Evolutionary conservation across 2,888 invertebrate genomes (phyloP).

Genomic region (Chloromyia formosa): DNA sequence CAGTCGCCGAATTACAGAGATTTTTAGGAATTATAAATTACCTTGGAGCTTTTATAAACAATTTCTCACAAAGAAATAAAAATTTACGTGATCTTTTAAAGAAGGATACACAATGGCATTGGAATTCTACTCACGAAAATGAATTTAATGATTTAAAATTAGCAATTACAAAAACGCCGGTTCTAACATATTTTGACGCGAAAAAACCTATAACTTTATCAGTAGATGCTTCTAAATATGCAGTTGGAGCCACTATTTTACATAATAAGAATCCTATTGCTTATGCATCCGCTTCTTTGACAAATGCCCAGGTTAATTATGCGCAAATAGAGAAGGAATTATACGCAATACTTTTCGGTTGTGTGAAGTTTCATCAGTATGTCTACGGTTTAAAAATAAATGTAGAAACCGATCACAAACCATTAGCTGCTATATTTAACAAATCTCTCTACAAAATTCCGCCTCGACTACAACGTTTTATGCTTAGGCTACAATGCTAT

Average conservation of each 20-base stretch:
- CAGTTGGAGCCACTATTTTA: slow-evolving; percentile 31
- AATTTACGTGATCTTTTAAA: slow-evolving; percentile 47
- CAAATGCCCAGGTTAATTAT: slow-evolving; percentile 46
- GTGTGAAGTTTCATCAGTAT: slow-evolving; percentile 55
- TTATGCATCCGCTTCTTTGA: slow-evolving; percentile 16
- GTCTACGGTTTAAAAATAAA: slow-evolving; percentile 52
- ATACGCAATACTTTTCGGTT: slow-evolving; percentile 55
- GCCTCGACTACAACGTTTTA: slow-evolving; percentile 54
- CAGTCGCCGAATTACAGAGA: slow-evolving; percentile 43
- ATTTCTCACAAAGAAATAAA: slow-evolving; percentile 3
- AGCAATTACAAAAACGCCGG: slow-evolving; percentile 42
- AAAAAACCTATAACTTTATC: slow-evolving; percentile 48
- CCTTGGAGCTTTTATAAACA: slow-evolving; percentile 11
- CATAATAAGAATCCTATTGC: neutral
- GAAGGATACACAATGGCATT: slow-evolving; percentile 47
- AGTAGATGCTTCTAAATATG: slow-evolving; percentile 53
- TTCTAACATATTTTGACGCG: slow-evolving; percentile 48
- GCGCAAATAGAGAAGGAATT: slow-evolving; percentile 56
- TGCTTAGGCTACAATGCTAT: slow-evolving; percentile 53
- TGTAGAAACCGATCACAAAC: slow-evolving; percentile 54
- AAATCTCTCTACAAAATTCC: slow-evolving; percentile 50
- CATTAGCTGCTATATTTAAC: slow-evolving; percentile 53
- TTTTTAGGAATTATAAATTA: slow-evolving; percentile 47
- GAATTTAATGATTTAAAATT: slow-evolving; percentile 49
- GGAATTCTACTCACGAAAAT: slow-evolving; percentile 46